Conservation (phyloP, 2,113 vertebrate genomes). For the Thalassarche chlororhynchos region DNA sequence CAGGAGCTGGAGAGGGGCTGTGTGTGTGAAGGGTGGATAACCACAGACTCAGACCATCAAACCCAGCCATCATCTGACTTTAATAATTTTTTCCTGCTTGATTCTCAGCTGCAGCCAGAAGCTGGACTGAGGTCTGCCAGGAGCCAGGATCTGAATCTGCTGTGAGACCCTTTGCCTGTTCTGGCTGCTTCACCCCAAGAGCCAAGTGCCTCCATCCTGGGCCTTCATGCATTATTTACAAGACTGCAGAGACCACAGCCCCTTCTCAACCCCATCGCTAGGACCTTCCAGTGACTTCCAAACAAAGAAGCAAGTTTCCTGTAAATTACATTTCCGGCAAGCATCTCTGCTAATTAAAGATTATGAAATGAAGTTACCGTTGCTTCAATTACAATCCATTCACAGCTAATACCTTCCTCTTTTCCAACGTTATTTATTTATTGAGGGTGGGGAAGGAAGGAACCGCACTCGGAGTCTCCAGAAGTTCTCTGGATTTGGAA, state of each 20-base stretch:
- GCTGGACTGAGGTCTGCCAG: not conserved
- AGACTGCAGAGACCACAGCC: not conserved
- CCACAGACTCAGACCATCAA: not conserved
- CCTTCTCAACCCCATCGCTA: not conserved
- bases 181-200: not conserved
- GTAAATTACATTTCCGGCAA: slow-evolving; percentile 11
- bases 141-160: not conserved
- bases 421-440: slow-evolving; percentile 39
- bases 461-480: not conserved
- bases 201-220: not conserved
- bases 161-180: not conserved
- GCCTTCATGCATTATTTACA: not conserved
- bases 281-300: slow-evolving; percentile 2
- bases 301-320: not conserved
- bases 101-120: not conserved
- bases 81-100: not conserved
- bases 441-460: slow-evolving; percentile 30
- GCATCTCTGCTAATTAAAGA: slow-evolving; percentile 46
- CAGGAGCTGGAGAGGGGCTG: not conserved
- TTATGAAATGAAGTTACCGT: slow-evolving; percentile 46
- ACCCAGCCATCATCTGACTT: not conserved
- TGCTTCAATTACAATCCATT: slow-evolving; percentile 61
- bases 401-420: slow-evolving; percentile 57
- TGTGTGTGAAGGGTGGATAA: not conserved
- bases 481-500: slow-evolving; percentile 55